Evolutionary conservation across 2,797 vertebrate genomes (phyloP).

Genomic region (Lepus townsendii): DNA sequence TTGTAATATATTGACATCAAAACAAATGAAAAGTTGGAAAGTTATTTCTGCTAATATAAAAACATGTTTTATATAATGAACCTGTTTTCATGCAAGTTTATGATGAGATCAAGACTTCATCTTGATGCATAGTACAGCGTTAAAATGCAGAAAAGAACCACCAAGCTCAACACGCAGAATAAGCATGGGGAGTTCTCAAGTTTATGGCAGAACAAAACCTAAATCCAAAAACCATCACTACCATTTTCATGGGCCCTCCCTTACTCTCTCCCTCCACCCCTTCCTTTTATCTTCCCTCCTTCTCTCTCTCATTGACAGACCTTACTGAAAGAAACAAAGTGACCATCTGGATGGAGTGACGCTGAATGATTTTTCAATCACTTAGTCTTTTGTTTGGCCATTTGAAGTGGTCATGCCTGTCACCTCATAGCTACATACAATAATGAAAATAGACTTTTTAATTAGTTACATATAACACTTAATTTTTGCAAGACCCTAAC

Average conservation of each 20-base stretch:
- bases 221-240: slow-evolving; percentile 54
- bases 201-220: slow-evolving; percentile 24
- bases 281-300: too few relatives aligned
- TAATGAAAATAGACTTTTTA: slow-evolving; percentile 87
- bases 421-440: slow-evolving; percentile 78
- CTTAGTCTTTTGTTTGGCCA: slow-evolving; percentile 71
- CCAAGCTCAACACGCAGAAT: neutral
- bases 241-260: neutral
- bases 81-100: slow-evolving; percentile 21
- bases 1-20: slow-evolving; percentile 75
- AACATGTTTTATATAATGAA: slow-evolving; percentile 65
- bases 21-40: slow-evolving; percentile 78
- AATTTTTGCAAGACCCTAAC: slow-evolving; percentile 83
- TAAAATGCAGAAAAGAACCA: neutral
- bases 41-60: slow-evolving; percentile 69
- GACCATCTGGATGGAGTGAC: neutral
- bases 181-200: neutral
- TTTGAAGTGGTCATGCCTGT: slow-evolving; percentile 82
- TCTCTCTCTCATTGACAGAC: neutral
- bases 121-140: neutral
- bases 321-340: neutral
- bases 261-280: too few relatives aligned
- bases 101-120: slow-evolving; percentile 42
- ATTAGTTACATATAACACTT: slow-evolving; percentile 83
- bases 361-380: slow-evolving; percentile 66